Conservation (phyloP, 2,888 invertebrate genomes). For the Ophraella communa region DNA sequence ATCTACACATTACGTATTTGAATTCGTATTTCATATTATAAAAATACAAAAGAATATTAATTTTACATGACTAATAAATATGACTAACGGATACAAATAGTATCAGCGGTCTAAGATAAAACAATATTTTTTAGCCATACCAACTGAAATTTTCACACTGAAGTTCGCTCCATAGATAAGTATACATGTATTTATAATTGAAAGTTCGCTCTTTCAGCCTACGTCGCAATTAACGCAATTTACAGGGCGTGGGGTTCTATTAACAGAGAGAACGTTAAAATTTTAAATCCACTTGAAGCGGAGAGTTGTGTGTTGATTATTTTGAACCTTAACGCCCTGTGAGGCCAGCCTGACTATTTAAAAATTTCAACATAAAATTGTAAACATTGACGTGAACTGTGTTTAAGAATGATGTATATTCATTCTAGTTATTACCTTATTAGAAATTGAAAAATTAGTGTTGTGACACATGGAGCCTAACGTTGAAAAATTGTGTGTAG, state of each 20-base stretch:
- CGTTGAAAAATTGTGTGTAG: constrained; percentile 29
- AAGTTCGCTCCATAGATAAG: constrained; percentile 1
- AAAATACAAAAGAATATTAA: too few species aligned
- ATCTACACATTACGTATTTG: too few species aligned
- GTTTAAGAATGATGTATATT: background rate
- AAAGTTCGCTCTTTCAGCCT: background rate
- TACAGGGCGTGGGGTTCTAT: constrained; percentile 18
- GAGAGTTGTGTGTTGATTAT: background rate
- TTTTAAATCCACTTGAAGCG: background rate
- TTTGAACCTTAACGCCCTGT: constrained; percentile 8
- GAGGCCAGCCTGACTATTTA: constrained; percentile 11
- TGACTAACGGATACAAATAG: background rate
- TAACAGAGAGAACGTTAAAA: background rate
- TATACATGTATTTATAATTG: too few species aligned
- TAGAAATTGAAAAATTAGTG: background rate
- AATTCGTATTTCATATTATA: too few species aligned
- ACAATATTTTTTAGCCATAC: background rate
- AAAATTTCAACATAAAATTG: background rate
- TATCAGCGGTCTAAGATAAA: constrained; percentile 16
- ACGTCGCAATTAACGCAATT: background rate
- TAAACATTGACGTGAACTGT: background rate
- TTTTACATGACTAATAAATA: too few species aligned
- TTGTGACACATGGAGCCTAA: constrained; percentile 29
- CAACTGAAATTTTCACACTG: constrained; percentile 2
- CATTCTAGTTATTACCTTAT: background rate